Evolutionary conservation across 2,113 vertebrate genomes (phyloP).

Genomic region (Polypterus bichir): DNA sequence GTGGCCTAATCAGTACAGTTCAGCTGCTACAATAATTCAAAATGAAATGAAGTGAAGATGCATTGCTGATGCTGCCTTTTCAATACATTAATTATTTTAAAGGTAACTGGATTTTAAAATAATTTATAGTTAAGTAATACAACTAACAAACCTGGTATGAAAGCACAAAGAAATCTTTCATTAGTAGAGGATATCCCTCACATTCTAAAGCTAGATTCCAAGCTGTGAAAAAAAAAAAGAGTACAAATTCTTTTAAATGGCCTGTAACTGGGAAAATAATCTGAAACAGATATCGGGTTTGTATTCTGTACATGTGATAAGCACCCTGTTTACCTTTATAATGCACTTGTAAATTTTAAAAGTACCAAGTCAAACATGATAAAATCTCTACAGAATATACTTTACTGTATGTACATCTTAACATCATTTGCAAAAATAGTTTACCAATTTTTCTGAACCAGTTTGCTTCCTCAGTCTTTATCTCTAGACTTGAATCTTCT

Average conservation of each 20-base stretch:
- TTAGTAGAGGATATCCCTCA: constrained; percentile 45
- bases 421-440: constrained; percentile 4
- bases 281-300: too few species aligned
- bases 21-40: too few species aligned
- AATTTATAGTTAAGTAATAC: constrained; percentile 9
- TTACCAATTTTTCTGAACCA: constrained; percentile 88
- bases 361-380: too few species aligned
- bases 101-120: background rate
- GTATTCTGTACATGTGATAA: too few species aligned
- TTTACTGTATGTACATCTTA: too few species aligned
- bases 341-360: too few species aligned
- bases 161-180: constrained; percentile 76
- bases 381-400: too few species aligned
- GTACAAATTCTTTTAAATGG: background rate
- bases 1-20: too few species aligned
- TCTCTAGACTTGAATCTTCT: constrained; percentile 29
- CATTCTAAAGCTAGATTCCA: constrained; percentile 79
- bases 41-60: too few species aligned
- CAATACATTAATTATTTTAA: background rate
- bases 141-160: constrained; percentile 66
- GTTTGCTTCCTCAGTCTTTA: constrained; percentile 53
- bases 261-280: too few species aligned
- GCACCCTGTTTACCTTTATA: too few species aligned
- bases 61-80: too few species aligned
- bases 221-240: constrained; percentile 41